Conservation (phyloP, 2,888 invertebrate genomes). For the Ypsolopha scabrella region DNA sequence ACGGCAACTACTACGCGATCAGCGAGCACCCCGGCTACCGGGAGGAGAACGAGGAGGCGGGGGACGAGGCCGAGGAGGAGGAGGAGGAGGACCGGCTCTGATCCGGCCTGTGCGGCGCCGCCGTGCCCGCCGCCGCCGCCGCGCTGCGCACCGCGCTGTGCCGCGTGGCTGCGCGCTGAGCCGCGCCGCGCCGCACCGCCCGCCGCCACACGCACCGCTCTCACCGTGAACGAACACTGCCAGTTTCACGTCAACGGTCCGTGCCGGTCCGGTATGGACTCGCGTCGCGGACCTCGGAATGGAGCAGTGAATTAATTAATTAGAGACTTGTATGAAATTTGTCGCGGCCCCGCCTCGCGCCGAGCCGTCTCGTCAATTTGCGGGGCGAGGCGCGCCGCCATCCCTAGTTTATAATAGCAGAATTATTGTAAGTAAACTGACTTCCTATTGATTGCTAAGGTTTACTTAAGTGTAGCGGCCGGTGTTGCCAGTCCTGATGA, state of each 20-base stretch:
- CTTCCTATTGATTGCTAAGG: constrained; percentile 63
- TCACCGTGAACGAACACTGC: background rate
- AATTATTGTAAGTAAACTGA: constrained; percentile 61
- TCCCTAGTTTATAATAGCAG: constrained; percentile 55
- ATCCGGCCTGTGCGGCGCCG: constrained; percentile 68
- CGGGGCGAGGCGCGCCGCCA: constrained; percentile 25
- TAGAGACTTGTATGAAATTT: constrained; percentile 45
- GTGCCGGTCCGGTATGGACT: too few species aligned
- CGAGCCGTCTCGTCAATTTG: constrained; percentile 14
- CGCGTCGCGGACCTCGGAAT: too few species aligned
- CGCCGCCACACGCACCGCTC: constrained; percentile 13
- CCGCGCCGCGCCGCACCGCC: constrained; percentile 17
- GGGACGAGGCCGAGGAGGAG: constrained; percentile 86
- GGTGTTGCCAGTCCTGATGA: background rate
- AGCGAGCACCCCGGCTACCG: constrained; percentile 95
- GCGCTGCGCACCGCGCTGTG: constrained; percentile 54
- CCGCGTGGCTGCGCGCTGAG: constrained; percentile 47
- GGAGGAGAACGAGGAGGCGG: constrained; percentile 88
- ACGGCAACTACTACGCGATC: constrained; percentile 95
- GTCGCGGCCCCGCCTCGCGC: constrained; percentile 19
- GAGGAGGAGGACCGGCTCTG: constrained; percentile 80
- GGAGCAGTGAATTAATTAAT: constrained; percentile 5
- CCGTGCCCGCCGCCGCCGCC: constrained; percentile 53
- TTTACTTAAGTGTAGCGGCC: constrained; percentile 33
- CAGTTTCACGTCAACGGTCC: constrained; percentile 11